Evolutionary conservation across 2,888 invertebrate genomes (phyloP), one percentile per base, ranked within the genome.

Genomic region (Hedychridium roseum): DNA sequence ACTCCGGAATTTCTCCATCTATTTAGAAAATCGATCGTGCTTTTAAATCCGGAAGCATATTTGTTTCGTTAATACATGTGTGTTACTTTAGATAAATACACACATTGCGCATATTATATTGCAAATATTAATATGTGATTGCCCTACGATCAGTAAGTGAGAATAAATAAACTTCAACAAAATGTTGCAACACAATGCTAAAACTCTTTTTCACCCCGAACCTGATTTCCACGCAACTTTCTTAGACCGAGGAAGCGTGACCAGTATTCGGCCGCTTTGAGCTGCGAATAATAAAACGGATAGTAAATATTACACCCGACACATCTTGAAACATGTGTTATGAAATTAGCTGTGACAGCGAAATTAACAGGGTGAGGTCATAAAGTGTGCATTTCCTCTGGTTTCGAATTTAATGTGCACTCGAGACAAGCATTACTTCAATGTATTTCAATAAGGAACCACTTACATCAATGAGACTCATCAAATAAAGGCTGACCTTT

Each of bases 171-270:
- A 51, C 57, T 55, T 64, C 57, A 61, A 62, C 43, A 60, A 57
- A 65, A 57, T 54, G 59, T 54, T 59, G 63, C 57, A 66, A 63
- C 54, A n/a, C n/a, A 64, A 64, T 65, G 66, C 54, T 59, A 57
- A n/a, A n/a, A 66, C 67, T 51, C 64, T 54, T 64, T 63, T 50
- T 67, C 64, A 54, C 60, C 57, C 67, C 76, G 71, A 76, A 76
- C 76, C 76, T 76, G 76, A 68, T 57, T 68, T 73, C 73, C 72
- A 70, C 65, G 68, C 61, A 70, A 68, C 68, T 74, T 69, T 74
- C 71, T 74, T 70, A 66, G 66, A 69, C 58, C 66, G 65, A 63
- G 74, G 71, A 55, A 74, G 67, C 62, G 71, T 68, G 66, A 70
- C 71, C 64, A 69, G 64, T 70, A 69, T 65, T 64, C 71, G 71